These are phyloP conservation scores for Diadema setosum DNA, from an alignment of 35 echinoderm and acorn worm species.

Conservation along the genomic window DNA sequence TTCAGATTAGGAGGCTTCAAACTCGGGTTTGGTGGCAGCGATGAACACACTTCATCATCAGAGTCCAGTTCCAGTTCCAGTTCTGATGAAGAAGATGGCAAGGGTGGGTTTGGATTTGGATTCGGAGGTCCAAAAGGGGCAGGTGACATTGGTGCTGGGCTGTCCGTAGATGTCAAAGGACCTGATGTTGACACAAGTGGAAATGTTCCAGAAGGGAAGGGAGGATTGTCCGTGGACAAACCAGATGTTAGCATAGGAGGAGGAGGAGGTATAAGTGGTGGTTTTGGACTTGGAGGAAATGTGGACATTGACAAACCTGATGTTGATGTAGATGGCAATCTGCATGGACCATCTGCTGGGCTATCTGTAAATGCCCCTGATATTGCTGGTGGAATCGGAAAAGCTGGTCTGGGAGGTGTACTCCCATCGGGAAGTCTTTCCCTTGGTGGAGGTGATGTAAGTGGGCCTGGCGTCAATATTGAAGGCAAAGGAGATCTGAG, in stretches of 20 bases:
- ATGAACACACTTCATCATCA: background rate
- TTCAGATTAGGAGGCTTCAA: slow-evolving; percentile 18
- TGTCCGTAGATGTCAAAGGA: background rate
- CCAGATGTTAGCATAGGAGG: background rate
- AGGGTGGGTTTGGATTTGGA: slow-evolving; percentile 59
- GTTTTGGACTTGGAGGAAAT: background rate
- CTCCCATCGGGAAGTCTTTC: background rate
- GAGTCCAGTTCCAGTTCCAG: background rate
- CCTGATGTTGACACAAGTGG: slow-evolving; percentile 28
- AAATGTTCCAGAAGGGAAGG: background rate
- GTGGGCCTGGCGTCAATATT: background rate
- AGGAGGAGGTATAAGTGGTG: background rate
- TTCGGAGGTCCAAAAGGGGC: slow-evolving; percentile 12
- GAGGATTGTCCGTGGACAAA: background rate
- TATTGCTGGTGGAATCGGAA: slow-evolving; percentile 32
- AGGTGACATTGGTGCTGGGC: slow-evolving; percentile 62
- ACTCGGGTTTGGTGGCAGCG: background rate
- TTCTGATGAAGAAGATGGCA: slow-evolving; percentile 12
- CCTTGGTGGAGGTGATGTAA: slow-evolving; percentile 13
- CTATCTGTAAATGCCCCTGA: no score
- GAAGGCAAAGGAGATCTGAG: slow-evolving; percentile 33
- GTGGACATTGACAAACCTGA: slow-evolving; percentile 38
- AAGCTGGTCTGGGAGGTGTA: background rate
- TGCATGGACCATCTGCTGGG: no score
- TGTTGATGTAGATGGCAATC: background rate